Percentiles rank a stretch among this genome's conserved stretches.
phyloP scores from a whole-genome alignment of 2,113 vertebrate genomes.

The Zosterops pallidus region DNA sequence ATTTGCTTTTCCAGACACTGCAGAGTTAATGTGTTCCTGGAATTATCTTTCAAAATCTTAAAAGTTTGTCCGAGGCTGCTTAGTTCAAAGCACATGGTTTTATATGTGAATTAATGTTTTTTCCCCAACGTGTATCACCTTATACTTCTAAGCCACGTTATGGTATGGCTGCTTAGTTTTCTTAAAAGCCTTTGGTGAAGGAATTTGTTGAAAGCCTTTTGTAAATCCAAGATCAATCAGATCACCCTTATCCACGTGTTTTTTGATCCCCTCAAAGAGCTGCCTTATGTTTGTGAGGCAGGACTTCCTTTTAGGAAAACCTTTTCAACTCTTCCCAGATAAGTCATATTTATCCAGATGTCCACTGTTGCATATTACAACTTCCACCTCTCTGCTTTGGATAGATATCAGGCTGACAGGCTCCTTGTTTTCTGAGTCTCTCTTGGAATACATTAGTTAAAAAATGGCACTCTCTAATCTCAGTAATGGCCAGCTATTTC shows the following conservation, averaged over 20 bases:
- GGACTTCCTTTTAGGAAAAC: slow-evolving; percentile 23
- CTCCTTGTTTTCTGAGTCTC: background rate
- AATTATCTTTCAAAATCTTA: background rate
- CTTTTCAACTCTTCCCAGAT: slow-evolving; percentile 42
- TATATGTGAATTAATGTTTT: background rate
- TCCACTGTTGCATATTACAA: background rate
- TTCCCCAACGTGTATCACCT: background rate
- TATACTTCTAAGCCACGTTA: slow-evolving; percentile 28
- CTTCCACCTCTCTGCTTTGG: background rate
- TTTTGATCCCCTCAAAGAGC: slow-evolving; percentile 49
- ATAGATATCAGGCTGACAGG: background rate
- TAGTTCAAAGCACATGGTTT: slow-evolving; percentile 16
- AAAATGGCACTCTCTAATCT: background rate
- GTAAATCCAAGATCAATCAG: slow-evolving; percentile 48
- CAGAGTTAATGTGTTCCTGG: background rate
- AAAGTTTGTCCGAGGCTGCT: background rate
- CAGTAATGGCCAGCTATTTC: background rate
- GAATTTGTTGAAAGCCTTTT: slow-evolving; percentile 59
- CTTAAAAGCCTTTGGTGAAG: slow-evolving; percentile 25
- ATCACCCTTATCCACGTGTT: slow-evolving; percentile 30
- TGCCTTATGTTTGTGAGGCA: slow-evolving; percentile 16
- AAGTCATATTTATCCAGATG: slow-evolving; percentile 47
- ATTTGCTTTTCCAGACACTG: background rate
- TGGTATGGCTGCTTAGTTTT: slow-evolving; percentile 14
- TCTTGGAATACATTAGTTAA: background rate